Percentiles rank a stretch among this genome's conserved stretches.
Evolutionary conservation across 2,113 vertebrate species (phyloP).

Genomic region (Phoxinus phoxinus): DNA sequence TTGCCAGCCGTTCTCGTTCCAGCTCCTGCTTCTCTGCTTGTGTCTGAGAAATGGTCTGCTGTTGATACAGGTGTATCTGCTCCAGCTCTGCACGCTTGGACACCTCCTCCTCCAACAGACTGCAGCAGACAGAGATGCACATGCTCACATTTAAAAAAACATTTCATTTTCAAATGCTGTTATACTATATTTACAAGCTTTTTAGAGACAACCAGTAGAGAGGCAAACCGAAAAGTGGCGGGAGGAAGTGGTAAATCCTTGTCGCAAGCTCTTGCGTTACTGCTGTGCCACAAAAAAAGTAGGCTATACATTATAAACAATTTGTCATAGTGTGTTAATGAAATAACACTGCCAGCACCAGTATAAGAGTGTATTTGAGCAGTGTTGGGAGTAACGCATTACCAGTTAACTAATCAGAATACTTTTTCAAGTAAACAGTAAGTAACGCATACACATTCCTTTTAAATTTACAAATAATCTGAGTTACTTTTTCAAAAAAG

Average conservation of each 20-base stretch:
- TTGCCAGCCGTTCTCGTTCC: constrained; percentile 82
- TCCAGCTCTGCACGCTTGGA: constrained; percentile 89
- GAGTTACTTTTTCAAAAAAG: too few relatives aligned
- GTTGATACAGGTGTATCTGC: constrained; percentile 89
- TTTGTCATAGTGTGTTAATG: neutral
- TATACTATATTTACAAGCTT: neutral
- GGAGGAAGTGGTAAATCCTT: neutral
- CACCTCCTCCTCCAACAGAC: constrained; percentile 92
- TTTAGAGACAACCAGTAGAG: neutral
- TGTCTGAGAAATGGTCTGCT: constrained; percentile 86
- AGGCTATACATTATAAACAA: neutral
- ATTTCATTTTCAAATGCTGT: neutral
- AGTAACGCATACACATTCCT: too few relatives aligned
- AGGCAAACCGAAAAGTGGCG: neutral
- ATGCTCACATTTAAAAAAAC: neutral
- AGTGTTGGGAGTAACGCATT: too few relatives aligned
- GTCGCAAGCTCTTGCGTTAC: neutral
- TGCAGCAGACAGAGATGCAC: constrained; percentile 60
- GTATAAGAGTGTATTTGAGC: too few relatives aligned
- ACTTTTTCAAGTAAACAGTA: too few relatives aligned
- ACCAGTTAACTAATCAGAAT: too few relatives aligned
- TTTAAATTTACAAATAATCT: too few relatives aligned
- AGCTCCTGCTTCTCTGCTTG: constrained; percentile 94
- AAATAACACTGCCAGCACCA: neutral
- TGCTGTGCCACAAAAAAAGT: neutral